Percentiles rank a stretch among this genome's conserved stretches.
phyloP scores from a whole-genome alignment of 2,797 vertebrate genomes.

The Hoplostethus mediterraneus region DNA sequence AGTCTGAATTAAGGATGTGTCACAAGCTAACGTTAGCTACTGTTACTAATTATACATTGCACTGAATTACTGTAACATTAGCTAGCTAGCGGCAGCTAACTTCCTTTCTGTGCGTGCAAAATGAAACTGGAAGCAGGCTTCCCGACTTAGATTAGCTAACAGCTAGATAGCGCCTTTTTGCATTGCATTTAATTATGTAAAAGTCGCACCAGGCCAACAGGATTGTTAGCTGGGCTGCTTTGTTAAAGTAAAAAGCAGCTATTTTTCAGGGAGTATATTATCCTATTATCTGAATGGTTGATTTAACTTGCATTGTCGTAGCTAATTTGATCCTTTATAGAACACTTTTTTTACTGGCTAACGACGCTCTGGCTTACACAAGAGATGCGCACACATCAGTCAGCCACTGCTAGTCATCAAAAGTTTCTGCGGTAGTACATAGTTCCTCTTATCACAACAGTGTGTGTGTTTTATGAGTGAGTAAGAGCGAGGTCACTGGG shows the following conservation, averaged over 20 bases:
- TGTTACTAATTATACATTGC: constrained; percentile 11
- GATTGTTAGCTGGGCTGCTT: no score
- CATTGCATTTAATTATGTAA: not conserved
- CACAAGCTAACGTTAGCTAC: not conserved
- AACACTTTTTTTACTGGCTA: not conserved
- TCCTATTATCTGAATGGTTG: no score
- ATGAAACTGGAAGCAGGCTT: not conserved
- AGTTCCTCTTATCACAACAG: no score
- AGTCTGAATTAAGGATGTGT: constrained; percentile 17
- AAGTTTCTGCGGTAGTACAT: not conserved
- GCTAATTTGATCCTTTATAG: no score
- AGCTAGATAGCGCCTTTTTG: not conserved
- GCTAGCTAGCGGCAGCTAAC: constrained; percentile 4
- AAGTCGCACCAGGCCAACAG: constrained; percentile 5
- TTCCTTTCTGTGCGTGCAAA: not conserved
- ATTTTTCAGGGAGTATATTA: not conserved
- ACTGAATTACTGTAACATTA: not conserved
- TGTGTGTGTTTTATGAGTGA: not conserved
- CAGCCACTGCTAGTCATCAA: not conserved
- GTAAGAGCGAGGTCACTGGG: no score
- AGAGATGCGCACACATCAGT: not conserved
- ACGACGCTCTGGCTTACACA: not conserved
- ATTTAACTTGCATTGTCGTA: no score
- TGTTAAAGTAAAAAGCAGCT: no score
- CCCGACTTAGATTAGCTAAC: no score